Percentiles rank a stretch among this genome's conserved stretches.
These are phyloP conservation scores for Rhaphigaster nebulosa DNA, from an alignment of 2,888 invertebrate genomes.

Conservation along the genomic window DNA sequence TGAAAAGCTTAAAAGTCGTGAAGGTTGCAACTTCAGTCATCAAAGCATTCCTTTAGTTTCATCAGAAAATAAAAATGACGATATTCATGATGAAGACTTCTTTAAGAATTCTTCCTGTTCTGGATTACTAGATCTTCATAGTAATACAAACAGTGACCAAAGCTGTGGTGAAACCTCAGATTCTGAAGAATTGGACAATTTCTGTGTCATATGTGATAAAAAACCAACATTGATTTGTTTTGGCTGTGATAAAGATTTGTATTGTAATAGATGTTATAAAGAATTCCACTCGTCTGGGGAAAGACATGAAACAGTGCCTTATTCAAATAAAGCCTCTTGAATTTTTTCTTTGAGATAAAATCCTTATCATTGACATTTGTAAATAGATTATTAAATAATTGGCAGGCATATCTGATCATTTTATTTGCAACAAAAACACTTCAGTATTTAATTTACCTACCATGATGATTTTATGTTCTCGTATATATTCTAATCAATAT, in stretches of 20 bases:
- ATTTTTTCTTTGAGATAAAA: neutral
- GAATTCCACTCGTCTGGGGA: constrained; percentile 60
- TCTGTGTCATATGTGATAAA: constrained; percentile 60
- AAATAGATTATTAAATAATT: neutral
- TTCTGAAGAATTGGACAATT: constrained; percentile 39
- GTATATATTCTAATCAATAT: constrained; percentile 45
- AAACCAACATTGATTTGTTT: constrained; percentile 57
- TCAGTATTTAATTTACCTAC: neutral
- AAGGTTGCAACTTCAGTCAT: constrained; percentile 30
- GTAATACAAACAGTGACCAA: neutral
- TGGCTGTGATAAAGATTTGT: constrained; percentile 61
- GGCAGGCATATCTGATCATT: neutral
- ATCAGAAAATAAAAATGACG: neutral
- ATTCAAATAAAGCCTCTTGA: constrained; percentile 18
- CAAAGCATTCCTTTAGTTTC: neutral
- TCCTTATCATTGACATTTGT: neutral
- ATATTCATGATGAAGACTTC: constrained; percentile 38
- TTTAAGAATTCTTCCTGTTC: constrained; percentile 34
- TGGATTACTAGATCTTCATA: neutral
- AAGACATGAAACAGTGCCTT: constrained; percentile 57
- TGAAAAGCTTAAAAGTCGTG: constrained; percentile 59
- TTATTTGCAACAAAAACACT: neutral
- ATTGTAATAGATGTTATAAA: constrained; percentile 59
- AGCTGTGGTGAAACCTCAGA: neutral
- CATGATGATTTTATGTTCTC: neutral